phyloP scores from a whole-genome alignment of 2,888 invertebrate genomes.

The Papilio elwesi region DNA sequence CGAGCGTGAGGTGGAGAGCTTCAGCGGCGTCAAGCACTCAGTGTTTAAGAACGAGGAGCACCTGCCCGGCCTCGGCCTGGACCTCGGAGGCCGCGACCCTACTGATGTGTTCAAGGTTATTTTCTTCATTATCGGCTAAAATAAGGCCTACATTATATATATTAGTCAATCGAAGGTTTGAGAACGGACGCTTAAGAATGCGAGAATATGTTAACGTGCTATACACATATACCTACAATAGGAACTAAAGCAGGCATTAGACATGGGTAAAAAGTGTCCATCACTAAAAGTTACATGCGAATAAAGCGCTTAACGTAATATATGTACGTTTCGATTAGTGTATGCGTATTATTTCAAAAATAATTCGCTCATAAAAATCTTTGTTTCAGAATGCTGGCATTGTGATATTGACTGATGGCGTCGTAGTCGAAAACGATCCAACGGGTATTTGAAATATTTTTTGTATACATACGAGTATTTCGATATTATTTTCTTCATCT shows the following conservation, averaged over 20 bases:
- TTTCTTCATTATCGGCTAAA: conserved; percentile 14
- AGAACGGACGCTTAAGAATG: no score
- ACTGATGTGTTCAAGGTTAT: conserved; percentile 73
- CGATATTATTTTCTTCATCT: not conserved
- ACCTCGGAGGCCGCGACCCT: conserved; percentile 69
- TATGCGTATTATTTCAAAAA: not conserved
- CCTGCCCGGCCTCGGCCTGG: conserved; percentile 68
- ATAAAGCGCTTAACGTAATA: no score
- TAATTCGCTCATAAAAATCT: conserved; percentile 27
- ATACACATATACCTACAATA: no score
- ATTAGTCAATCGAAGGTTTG: no score
- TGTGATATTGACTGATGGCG: conserved; percentile 89
- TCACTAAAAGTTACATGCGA: no score
- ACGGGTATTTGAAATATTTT: conserved; percentile 76
- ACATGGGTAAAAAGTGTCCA: no score
- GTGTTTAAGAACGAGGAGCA: conserved; percentile 75
- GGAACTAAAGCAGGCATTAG: no score
- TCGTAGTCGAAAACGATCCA: conserved; percentile 84
- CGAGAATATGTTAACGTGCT: no score
- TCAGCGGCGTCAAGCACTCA: conserved; percentile 70
- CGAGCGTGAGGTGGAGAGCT: conserved; percentile 79
- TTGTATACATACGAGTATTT: not conserved
- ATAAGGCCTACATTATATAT: not conserved
- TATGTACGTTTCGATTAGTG: no score
- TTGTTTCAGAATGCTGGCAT: conserved; percentile 89